Conservation (phyloP, 2,888 invertebrate species). For the Aspidiotus destructor region DNA sequence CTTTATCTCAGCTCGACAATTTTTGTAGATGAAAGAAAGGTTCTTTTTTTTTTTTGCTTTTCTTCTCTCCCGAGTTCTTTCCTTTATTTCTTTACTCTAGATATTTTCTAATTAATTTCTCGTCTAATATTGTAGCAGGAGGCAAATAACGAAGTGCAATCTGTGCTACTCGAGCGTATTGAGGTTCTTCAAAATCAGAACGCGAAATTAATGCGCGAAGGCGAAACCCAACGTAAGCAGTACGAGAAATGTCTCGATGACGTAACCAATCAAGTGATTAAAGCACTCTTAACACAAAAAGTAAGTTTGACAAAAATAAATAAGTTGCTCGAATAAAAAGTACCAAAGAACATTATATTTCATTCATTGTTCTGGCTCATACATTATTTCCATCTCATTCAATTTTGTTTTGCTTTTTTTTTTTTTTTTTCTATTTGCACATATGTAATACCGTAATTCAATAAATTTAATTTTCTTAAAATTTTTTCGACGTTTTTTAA, state of each 20-base stretch:
- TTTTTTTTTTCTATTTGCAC: too few species aligned
- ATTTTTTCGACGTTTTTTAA: too few species aligned
- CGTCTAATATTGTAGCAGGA: constrained; percentile 11
- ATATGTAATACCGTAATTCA: too few species aligned
- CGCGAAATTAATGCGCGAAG: constrained; percentile 53
- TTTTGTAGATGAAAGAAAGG: too few species aligned
- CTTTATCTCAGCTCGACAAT: background rate
- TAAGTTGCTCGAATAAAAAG: too few species aligned
- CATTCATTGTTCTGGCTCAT: too few species aligned
- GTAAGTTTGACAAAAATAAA: constrained; percentile 43
- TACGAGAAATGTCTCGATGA: constrained; percentile 73
- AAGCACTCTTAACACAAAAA: constrained; percentile 74
- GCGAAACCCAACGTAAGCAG: constrained; percentile 57
- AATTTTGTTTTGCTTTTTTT: too few species aligned
- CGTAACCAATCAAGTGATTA: constrained; percentile 72
- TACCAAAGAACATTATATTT: too few species aligned
- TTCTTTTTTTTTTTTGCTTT: too few species aligned
- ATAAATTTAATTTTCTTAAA: too few species aligned
- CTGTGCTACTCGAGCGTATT: constrained; percentile 48
- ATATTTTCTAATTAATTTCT: constrained; percentile 5
- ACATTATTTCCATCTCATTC: too few species aligned
- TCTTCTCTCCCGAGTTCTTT: background rate
- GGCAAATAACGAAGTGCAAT: constrained; percentile 42
- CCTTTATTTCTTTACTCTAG: too few species aligned
- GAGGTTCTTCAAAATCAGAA: constrained; percentile 52